These are phyloP conservation scores for Bubo scandiacus DNA, from an alignment of 2,113 vertebrate genomes.

Conservation along the genomic window DNA sequence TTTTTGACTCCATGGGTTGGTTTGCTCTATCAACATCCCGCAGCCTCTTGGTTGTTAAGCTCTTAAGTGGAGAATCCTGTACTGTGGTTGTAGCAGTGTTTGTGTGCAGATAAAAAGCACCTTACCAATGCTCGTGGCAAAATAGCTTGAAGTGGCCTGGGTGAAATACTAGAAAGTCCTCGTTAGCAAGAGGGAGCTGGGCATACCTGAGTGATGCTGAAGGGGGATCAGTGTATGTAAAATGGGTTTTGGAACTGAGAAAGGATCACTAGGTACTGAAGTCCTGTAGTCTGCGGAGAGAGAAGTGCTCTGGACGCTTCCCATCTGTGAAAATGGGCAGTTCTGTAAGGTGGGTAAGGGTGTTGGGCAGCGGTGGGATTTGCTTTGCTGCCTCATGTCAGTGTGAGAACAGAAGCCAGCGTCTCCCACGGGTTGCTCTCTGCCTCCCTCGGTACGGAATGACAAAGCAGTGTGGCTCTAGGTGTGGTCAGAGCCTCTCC, in stretches of 20 bases:
- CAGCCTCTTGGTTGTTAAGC: background rate
- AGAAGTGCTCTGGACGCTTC: background rate
- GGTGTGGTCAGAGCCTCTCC: background rate
- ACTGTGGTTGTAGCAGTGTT: fast-evolving
- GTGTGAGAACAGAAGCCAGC: background rate
- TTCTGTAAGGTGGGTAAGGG: fast-evolving
- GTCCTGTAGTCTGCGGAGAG: background rate
- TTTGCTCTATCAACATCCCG: background rate
- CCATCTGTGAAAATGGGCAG: fast-evolving
- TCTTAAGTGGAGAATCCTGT: too few relatives aligned
- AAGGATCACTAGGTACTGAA: fast-evolving
- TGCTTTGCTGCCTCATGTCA: background rate
- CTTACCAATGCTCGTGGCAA: fast-evolving
- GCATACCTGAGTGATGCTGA: background rate
- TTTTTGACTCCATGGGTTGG: background rate
- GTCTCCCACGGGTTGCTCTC: background rate
- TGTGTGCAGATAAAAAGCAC: background rate
- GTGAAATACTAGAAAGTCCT: background rate
- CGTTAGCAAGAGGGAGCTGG: background rate
- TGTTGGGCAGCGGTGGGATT: background rate
- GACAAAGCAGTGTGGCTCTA: background rate
- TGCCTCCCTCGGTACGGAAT: background rate
- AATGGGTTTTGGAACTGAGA: background rate
- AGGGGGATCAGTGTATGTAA: fast-evolving
- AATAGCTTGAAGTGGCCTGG: background rate